Base-by-base conservation (phyloP, 2,797 vertebrate species). In the Tolypeutes matacus region DNA sequence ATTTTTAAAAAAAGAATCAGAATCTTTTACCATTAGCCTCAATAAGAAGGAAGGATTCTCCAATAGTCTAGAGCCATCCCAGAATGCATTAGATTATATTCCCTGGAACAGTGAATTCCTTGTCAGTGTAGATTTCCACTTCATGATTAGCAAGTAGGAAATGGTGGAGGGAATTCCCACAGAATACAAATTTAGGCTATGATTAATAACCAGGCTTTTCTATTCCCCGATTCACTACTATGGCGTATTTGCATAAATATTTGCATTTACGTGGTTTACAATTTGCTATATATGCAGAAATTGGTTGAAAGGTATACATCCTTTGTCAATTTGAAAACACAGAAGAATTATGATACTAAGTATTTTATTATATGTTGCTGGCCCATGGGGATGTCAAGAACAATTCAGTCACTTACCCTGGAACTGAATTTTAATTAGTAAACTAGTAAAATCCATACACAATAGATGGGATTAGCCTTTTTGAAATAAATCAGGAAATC, bases 191-290 rank as follows among this genome's bases (percentile, higher is more conserved):
- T 23, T 70, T 62, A 62, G 29, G 84, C 62, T 93, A 81, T 60
- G 9, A 78, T 75, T 75, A n/a, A 77, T 46, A 70, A 15, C 31
- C 72, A 27, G 65, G 5, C 49, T 73, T 69, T 73, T 67, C 14
- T 60, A 75, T 4, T 72, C 27, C 25, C 11, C 3, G 36, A 2
- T 86, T 88, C 12, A 75, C 64, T 60, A 67, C 7, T 90, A 0
- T 91, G 39, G 73, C 86, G 34, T 27, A 95, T 72, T 70, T 65
- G 25, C 17, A 85, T 53, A 77, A 85, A 58, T 64, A 69, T 64
- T 88, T 73, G 14, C 25, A 21, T 49, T 58, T 77, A 91, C 42
- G 49, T 92, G n/a, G 77, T 95, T 70, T 77, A 56, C 7, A 49
- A 65, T 42, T 42, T 60, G 36, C 25, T 64, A 56, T 51, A 31